These are phyloP conservation scores for Corythoichthys haematopterus DNA, from an alignment of 2,113 vertebrate species.

Conservation along the genomic window DNA sequence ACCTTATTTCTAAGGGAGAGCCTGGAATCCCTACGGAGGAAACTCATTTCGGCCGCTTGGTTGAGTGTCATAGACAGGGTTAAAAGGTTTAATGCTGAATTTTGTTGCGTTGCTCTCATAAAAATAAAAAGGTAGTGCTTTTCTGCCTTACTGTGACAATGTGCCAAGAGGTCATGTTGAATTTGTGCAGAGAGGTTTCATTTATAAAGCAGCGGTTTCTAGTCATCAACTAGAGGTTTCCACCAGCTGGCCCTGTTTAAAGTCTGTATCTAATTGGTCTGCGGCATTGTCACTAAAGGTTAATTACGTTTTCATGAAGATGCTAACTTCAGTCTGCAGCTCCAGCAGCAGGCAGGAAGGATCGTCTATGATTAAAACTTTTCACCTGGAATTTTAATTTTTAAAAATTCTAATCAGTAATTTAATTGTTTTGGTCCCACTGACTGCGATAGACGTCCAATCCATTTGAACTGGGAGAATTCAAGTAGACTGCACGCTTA, in stretches of 20 bases:
- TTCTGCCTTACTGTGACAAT: background rate
- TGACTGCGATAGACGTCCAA: too few relatives aligned
- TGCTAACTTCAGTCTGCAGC: background rate
- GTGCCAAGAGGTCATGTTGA: background rate
- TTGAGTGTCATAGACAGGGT: too few relatives aligned
- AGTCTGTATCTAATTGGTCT: conserved; percentile 48
- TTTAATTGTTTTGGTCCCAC: too few relatives aligned
- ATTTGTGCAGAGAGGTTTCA: background rate
- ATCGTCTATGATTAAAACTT: background rate
- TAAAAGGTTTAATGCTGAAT: background rate
- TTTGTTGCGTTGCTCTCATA: background rate
- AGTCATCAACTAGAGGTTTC: conserved; percentile 17
- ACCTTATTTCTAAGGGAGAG: too few relatives aligned
- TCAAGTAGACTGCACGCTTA: too few relatives aligned
- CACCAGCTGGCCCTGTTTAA: conserved; percentile 37
- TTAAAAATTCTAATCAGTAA: too few relatives aligned
- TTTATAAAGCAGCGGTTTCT: background rate
- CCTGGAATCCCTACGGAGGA: too few relatives aligned
- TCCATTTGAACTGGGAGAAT: too few relatives aligned
- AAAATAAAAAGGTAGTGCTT: background rate
- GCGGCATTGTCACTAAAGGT: conserved; percentile 51
- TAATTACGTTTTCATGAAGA: conserved; percentile 50
- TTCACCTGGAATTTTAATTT: too few relatives aligned
- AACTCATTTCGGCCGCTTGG: too few relatives aligned
- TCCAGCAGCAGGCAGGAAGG: background rate